Evolutionary conservation across 2,888 invertebrate species (phyloP).

Genomic region (Pterostichus niger): DNA sequence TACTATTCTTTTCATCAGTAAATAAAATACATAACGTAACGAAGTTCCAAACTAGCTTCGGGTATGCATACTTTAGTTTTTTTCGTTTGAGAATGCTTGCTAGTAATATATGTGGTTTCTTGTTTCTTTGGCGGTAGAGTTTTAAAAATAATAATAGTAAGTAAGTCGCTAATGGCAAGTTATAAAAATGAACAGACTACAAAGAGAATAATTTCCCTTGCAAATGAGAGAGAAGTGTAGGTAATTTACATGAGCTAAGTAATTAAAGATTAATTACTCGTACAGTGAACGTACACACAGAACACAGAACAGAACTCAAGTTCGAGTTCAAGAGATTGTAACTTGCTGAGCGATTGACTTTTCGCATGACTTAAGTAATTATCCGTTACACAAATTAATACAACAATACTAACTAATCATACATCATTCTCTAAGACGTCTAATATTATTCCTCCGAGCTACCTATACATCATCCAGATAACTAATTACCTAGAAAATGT

Average conservation of each 20-base stretch:
- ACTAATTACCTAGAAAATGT: slow-evolving; percentile 11
- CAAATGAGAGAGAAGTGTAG: slow-evolving; percentile 39
- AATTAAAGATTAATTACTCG: slow-evolving; percentile 57
- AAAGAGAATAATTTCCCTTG: slow-evolving; percentile 59
- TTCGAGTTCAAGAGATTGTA: slow-evolving; percentile 36
- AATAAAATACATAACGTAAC: too few relatives aligned
- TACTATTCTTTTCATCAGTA: too few relatives aligned
- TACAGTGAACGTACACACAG: slow-evolving; percentile 13
- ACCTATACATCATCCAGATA: slow-evolving; percentile 27
- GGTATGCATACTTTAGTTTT: too few relatives aligned
- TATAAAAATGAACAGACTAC: slow-evolving; percentile 20
- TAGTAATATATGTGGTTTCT: background rate
- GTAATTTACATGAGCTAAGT: slow-evolving; percentile 57
- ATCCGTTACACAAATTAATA: slow-evolving; percentile 30
- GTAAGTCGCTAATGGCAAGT: slow-evolving; percentile 34
- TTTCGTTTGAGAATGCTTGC: background rate
- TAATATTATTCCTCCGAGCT: slow-evolving; percentile 23
- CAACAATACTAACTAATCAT: slow-evolving; percentile 34
- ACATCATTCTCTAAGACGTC: slow-evolving; percentile 24
- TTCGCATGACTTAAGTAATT: slow-evolving; percentile 57
- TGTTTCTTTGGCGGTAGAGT: background rate
- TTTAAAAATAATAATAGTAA: slow-evolving; percentile 21
- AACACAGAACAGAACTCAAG: background rate
- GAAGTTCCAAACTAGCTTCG: too few relatives aligned
- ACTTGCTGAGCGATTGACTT: slow-evolving; percentile 42